Percentiles rank a stretch among this genome's conserved stretches.
Evolutionary conservation across 2,113 vertebrate species (phyloP).

Genomic region (Cheirogaleus medius): DNA sequence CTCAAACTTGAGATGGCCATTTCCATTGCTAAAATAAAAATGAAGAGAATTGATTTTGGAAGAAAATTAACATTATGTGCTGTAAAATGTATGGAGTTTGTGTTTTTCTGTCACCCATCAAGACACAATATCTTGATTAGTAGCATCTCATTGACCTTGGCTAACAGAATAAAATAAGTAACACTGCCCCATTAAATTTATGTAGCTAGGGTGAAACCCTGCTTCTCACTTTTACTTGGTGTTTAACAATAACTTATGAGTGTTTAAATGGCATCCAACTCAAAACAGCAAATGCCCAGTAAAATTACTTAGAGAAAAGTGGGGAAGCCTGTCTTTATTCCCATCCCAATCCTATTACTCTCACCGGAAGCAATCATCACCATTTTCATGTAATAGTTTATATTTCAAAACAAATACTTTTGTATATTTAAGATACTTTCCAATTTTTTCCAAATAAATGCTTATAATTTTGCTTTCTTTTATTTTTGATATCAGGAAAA

Average conservation of each 20-base stretch:
- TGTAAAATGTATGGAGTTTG: background rate
- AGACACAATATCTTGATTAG: background rate
- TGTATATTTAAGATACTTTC: background rate
- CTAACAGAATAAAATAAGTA: background rate
- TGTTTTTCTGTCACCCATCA: background rate
- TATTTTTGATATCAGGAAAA: background rate
- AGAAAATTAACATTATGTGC: background rate
- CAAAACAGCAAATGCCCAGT: background rate
- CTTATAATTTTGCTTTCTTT: background rate
- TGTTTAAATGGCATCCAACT: background rate
- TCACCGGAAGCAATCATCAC: background rate
- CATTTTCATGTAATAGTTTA: background rate
- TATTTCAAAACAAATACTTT: background rate
- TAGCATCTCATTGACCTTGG: background rate
- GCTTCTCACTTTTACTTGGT: background rate
- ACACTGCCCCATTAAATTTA: background rate
- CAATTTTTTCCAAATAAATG: background rate
- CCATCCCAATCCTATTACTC: background rate
- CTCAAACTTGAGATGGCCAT: background rate
- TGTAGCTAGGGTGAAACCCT: background rate
- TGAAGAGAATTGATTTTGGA: background rate
- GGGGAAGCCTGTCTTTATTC: background rate
- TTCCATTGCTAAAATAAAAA: background rate
- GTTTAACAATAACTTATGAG: background rate
- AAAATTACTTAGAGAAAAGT: background rate